These are phyloP conservation scores for Xenops minutus DNA, from an alignment of 2,797 vertebrate species.

Conservation along the genomic window DNA sequence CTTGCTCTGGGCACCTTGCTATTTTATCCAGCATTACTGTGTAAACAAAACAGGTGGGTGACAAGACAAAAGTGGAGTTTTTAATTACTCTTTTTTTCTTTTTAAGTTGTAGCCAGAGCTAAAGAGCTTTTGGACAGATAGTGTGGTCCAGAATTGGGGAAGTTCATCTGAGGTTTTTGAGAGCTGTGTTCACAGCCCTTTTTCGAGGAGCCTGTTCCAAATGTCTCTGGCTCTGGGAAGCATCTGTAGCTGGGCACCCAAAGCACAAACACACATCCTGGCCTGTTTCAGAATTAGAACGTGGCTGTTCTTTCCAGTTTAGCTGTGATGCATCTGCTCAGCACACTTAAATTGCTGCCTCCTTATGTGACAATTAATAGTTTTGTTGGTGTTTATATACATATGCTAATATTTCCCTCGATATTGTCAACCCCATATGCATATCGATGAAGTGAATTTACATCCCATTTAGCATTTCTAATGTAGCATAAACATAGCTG, in stretches of 20 bases:
- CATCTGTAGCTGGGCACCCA: not conserved
- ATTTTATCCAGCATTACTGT: not conserved
- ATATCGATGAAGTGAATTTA: not conserved
- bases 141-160: not conserved
- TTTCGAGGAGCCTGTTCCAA: not conserved
- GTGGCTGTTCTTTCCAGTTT: not conserved
- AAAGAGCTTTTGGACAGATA: not conserved
- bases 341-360: not conserved
- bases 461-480: not conserved
- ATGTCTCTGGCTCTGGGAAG: not conserved
- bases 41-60: not conserved
- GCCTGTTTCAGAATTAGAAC: not conserved
- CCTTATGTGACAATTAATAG: not conserved
- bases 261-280: rapidly evolving
- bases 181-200: not conserved
- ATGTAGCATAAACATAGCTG: not conserved
- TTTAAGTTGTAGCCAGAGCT: not conserved
- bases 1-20: not conserved
- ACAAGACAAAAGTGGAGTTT: not conserved
- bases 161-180: not conserved
- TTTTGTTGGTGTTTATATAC: not conserved
- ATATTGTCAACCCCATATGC: not conserved
- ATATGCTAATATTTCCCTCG: not conserved
- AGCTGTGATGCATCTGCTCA: not conserved
- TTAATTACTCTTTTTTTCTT: too few relatives aligned